Conservation (phyloP, 2,797 vertebrate genomes). For the Anguilla anguilla region DNA sequence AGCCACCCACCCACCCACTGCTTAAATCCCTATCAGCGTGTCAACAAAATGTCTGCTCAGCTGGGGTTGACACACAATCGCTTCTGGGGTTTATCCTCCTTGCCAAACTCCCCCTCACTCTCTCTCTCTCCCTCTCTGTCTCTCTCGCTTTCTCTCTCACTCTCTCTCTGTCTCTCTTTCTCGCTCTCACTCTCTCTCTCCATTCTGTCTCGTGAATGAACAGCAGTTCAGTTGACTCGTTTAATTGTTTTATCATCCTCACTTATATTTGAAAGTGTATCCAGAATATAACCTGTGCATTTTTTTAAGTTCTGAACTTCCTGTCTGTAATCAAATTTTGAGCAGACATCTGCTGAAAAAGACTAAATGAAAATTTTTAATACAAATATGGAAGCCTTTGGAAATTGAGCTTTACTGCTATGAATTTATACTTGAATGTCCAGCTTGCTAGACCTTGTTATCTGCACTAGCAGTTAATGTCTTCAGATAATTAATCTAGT, state of each 20-base stretch:
- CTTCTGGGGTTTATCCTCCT: conserved; percentile 74
- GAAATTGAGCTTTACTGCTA: not conserved
- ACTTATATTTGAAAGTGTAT: not conserved
- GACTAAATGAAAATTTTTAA: not conserved
- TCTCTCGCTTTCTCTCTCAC: conserved; percentile 43
- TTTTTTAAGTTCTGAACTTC: not conserved
- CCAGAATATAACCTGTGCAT: not conserved
- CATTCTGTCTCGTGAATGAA: not conserved
- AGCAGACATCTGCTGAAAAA: not conserved
- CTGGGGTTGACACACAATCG: conserved; percentile 73
- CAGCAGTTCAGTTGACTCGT: not conserved
- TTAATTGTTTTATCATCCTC: not conserved
- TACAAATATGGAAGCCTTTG: not conserved
- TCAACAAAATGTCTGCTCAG: conserved; percentile 84
- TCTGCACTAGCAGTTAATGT: not conserved
- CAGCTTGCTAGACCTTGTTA: not conserved
- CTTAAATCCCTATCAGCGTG: conserved; percentile 85
- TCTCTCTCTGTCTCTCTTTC: conserved; percentile 30
- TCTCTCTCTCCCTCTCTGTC: conserved; percentile 53
- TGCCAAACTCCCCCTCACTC: conserved; percentile 65
- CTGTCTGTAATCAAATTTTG: not conserved
- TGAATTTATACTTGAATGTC: not conserved
- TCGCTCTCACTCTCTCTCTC: not conserved
- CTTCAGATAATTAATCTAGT: not conserved
- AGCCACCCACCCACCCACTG: conserved; percentile 73